Evolutionary conservation across 1,140 invertebrate species (phyloP).

Genomic region (Bombus sylvicola): DNA sequence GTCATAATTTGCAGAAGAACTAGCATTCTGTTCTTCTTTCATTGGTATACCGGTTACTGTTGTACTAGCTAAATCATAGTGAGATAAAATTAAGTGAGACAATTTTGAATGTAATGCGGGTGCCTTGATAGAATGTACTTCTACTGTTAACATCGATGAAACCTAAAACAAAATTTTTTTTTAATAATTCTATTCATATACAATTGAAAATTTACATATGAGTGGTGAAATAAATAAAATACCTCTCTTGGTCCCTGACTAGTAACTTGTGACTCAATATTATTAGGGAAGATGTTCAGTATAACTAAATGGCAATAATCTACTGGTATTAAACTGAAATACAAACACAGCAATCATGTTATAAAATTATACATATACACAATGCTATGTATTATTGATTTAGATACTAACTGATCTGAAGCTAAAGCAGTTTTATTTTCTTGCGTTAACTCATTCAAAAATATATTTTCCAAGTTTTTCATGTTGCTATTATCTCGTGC

Average conservation of each 20-base stretch:
- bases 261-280: slow-evolving; percentile 88
- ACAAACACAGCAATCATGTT: slow-evolving; percentile 46
- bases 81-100: slow-evolving; percentile 89
- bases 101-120: slow-evolving; percentile 85
- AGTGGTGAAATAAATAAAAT: slow-evolving; percentile 65
- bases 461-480: slow-evolving; percentile 92
- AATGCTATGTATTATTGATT: slow-evolving; percentile 15
- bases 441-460: slow-evolving; percentile 89
- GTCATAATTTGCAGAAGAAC: slow-evolving; percentile 98
- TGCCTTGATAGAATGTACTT: slow-evolving; percentile 89
- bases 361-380: slow-evolving; percentile 7
- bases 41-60: slow-evolving; percentile 99
- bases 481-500: slow-evolving; percentile 92
- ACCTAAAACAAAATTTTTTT: slow-evolving; percentile 78
- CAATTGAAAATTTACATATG: slow-evolving; percentile 1
- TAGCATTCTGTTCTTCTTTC: slow-evolving; percentile 99
- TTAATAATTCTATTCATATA: neutral
- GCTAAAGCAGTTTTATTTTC: slow-evolving; percentile 90
- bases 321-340: slow-evolving; percentile 88
- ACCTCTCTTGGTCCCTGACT: slow-evolving; percentile 87
- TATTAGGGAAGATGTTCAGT: slow-evolving; percentile 93
- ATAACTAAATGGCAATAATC: slow-evolving; percentile 95
- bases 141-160: slow-evolving; percentile 86
- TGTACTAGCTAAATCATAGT: slow-evolving; percentile 96
- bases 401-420: slow-evolving; percentile 84